Conservation (phyloP, 2,113 vertebrate species). For the Phalacrocorax brasilianus region DNA sequence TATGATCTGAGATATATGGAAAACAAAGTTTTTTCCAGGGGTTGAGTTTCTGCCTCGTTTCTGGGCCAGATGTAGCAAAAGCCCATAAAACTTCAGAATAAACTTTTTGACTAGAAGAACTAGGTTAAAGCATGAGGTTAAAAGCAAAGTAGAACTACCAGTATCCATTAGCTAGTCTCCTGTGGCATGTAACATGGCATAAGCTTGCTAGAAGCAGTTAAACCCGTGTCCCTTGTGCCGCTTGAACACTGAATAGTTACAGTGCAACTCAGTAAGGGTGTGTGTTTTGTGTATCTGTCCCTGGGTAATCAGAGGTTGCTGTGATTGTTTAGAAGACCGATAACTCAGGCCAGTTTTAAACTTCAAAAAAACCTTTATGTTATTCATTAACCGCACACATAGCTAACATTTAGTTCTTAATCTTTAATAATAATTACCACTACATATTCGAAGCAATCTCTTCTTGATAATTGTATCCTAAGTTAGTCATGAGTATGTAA, state of each 20-base stretch:
- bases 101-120: not conserved
- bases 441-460: not conserved
- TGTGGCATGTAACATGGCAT: rapidly evolving
- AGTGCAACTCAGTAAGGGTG: rapidly evolving
- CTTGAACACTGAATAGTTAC: not conserved
- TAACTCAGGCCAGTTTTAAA: not conserved
- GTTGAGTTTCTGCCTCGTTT: not conserved
- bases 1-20: not conserved
- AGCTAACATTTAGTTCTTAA: not conserved
- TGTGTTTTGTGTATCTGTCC: not conserved
- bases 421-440: not conserved
- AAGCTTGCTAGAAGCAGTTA: not conserved
- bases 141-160: not conserved
- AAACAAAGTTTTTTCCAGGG: not conserved
- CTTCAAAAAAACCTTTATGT: not conserved
- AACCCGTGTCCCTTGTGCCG: rapidly evolving
- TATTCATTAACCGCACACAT: not conserved
- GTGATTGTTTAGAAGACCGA: not conserved
- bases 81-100: not conserved
- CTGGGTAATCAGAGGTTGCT: not conserved
- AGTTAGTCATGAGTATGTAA: not conserved
- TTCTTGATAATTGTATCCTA: not conserved
- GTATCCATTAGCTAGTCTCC: not conserved
- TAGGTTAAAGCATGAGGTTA: not conserved
- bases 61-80: not conserved